Conservation (phyloP, 1,140 invertebrate species). For the Calliphora vicina region DNA sequence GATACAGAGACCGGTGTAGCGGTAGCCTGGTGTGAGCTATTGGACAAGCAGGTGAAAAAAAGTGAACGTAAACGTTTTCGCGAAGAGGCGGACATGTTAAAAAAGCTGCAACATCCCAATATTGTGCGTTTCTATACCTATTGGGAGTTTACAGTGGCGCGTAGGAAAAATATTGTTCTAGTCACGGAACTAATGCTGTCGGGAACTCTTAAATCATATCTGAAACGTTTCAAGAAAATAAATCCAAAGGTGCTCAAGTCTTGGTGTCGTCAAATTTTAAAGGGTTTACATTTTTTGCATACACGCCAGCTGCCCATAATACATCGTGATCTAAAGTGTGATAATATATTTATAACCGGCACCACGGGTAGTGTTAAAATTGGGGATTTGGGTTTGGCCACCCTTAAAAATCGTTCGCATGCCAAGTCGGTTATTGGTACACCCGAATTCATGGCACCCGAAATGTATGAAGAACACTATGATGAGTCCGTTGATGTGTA, state of each 20-base stretch:
- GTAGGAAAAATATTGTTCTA: conserved; percentile 96
- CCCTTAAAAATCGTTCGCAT: conserved; percentile 98
- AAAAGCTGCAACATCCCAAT: conserved; percentile 98
- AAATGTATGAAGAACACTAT: conserved; percentile 99
- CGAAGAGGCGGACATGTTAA: conserved; percentile 99
- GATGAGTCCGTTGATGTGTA: conserved; percentile 99
- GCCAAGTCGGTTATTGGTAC: conserved; percentile 99
- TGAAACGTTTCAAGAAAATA: conserved; percentile 97
- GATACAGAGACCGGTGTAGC: conserved; percentile 98
- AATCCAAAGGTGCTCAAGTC: conserved; percentile 98
- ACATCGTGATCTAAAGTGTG: conserved; percentile 95
- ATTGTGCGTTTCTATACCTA: conserved; percentile 99
- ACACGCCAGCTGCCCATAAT: conserved; percentile 97
- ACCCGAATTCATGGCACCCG: conserved; percentile 99
- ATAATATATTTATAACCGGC: conserved; percentile 99
- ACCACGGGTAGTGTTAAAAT: conserved; percentile 98
- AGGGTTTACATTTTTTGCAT: conserved; percentile 97
- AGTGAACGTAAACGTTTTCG: conserved; percentile 93
- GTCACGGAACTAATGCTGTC: conserved; percentile 99
- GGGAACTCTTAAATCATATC: conserved; percentile 96
- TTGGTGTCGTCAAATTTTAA: conserved; percentile 98
- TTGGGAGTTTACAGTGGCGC: conserved; percentile 93
- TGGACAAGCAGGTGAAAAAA: conserved; percentile 91
- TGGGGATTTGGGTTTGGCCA: conserved; percentile 97
- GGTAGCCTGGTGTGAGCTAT: conserved; percentile 98